Evolutionary conservation across 2,888 invertebrate species (phyloP).

Genomic region (Andrena bucephala): DNA sequence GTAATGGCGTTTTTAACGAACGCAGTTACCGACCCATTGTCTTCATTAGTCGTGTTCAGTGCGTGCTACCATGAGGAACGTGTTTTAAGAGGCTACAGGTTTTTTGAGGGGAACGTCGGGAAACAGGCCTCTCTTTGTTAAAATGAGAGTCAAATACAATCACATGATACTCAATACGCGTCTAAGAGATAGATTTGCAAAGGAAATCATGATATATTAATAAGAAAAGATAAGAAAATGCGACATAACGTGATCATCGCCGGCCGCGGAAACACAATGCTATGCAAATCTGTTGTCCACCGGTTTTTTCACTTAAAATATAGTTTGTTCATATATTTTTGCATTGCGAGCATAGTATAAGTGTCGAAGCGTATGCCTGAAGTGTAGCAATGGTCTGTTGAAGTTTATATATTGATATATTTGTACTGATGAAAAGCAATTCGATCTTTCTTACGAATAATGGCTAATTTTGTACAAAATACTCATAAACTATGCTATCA

Average conservation of each 20-base stretch:
- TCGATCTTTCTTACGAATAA: not conserved
- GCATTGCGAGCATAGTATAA: not conserved
- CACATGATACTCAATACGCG: too few species aligned
- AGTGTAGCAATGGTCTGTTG: not conserved
- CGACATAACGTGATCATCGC: not conserved
- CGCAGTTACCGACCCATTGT: not conserved
- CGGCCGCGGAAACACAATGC: not conserved
- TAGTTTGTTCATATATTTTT: not conserved
- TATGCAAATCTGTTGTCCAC: not conserved
- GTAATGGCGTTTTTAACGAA: not conserved
- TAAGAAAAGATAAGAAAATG: slow-evolving; percentile 12
- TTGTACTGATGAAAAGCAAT: not conserved
- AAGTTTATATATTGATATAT: not conserved
- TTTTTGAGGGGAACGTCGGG: not conserved
- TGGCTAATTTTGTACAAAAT: not conserved
- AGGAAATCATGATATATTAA: slow-evolving; percentile 2
- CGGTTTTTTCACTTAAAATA: not conserved
- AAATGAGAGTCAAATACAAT: not conserved
- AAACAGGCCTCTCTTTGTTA: not conserved
- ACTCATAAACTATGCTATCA: not conserved
- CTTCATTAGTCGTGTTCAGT: not conserved
- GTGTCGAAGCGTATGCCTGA: not conserved
- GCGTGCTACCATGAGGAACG: not conserved
- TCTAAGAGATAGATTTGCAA: not conserved
- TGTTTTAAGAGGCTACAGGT: not conserved